phyloP scores from a whole-genome alignment of 2,797 vertebrate species.

The Micromesistius poutassou region DNA sequence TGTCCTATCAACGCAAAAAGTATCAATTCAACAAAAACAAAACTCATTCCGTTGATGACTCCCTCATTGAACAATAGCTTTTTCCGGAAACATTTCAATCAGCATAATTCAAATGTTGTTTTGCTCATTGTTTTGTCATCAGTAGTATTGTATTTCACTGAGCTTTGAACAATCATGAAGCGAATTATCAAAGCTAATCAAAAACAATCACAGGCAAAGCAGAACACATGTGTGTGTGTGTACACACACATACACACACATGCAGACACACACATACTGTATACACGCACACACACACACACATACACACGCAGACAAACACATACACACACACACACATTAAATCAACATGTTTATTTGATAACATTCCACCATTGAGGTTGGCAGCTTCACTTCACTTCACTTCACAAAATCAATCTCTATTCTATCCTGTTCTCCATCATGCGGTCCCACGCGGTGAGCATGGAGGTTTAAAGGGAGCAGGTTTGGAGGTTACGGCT shows the following conservation, averaged over 20 bases:
- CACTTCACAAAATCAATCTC: conserved; percentile 1
- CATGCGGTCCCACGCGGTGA: neutral
- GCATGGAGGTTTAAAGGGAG: neutral
- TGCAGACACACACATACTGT: neutral
- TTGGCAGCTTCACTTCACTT: neutral
- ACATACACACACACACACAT: neutral
- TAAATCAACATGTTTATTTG: neutral
- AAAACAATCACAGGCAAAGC: neutral
- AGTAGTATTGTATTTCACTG: neutral
- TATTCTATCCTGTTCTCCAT: neutral
- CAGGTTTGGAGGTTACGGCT: neutral
- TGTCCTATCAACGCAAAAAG: no score
- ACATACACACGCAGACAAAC: neutral
- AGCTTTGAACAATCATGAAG: neutral
- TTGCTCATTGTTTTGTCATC: neutral
- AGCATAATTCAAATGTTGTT: neutral
- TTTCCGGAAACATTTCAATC: neutral
- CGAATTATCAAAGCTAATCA: neutral
- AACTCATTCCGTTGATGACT: neutral
- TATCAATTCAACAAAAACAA: no score
- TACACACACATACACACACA: neutral
- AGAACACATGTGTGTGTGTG: neutral
- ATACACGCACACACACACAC: neutral
- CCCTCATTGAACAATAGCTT: neutral
- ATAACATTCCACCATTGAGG: neutral